Percentiles rank a stretch among this genome's conserved stretches.
These are phyloP conservation scores for Caenorhabditis sp. DNA, from an alignment of 2,888 invertebrate genomes.

Conservation along the genomic window DNA sequence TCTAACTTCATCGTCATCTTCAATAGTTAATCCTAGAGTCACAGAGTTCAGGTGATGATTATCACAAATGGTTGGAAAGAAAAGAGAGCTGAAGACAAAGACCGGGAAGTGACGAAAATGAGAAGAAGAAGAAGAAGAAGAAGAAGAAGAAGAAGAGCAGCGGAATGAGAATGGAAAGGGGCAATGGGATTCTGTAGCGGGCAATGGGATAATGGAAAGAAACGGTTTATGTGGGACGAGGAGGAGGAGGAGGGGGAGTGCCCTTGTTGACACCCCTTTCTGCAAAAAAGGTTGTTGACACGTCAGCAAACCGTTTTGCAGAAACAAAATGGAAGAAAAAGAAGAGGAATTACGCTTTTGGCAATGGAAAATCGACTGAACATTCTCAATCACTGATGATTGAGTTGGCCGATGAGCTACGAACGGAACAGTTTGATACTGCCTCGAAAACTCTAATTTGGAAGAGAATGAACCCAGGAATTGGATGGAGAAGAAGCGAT, in stretches of 20 bases:
- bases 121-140: background rate
- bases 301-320: constrained; percentile 8
- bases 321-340: too few species aligned
- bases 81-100: too few species aligned
- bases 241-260: constrained; percentile 7
- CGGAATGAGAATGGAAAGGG: background rate
- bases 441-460: too few species aligned
- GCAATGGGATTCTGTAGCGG: background rate
- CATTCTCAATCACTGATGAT: too few species aligned
- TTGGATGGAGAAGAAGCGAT: background rate
- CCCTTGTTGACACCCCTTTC: constrained; percentile 5
- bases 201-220: constrained; percentile 1
- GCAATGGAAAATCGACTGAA: too few species aligned
- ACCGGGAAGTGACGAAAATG: constrained; percentile 11
- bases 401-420: too few species aligned
- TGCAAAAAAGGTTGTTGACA: constrained; percentile 10
- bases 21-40: constrained; percentile 23
- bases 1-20: constrained; percentile 29
- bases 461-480: background rate
- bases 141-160: too few species aligned
- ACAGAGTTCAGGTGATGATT: constrained; percentile 11
- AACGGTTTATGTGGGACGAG: constrained; percentile 30
- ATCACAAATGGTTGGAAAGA: background rate
- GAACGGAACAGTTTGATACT: too few species aligned
- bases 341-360: background rate